Base-by-base conservation (phyloP, 2,113 vertebrate genomes). In the Zosterops hypoxanthus region DNA sequence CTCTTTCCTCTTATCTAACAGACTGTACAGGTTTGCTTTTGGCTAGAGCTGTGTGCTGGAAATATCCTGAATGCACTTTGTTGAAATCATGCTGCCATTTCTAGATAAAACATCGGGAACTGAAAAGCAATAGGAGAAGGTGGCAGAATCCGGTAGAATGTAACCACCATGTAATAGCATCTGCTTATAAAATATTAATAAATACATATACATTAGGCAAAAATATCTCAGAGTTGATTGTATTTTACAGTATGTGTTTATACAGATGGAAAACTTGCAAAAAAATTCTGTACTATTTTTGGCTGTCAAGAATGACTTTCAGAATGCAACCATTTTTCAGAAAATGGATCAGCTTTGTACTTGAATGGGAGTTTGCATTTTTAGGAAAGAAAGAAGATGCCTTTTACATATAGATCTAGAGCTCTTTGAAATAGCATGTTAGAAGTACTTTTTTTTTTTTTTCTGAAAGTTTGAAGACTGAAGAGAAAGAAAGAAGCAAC, bases 1-100 rank as follows among this genome's bases (percentile, higher is more conserved):
- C 60, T 55, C 1, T 84, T 72, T 66, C 33, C 28, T 80, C 63
- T 82, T 41, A 8, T 28, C 47, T 68, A 64, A 72, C 78, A 95
- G 36, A 76, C 73, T 69, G 29, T 59, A 33, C 53, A 86, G 41
- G 61, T 88, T 90, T 90, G 59, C 81, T 90, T 88, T 92, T 80
- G 59, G 75, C 89, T 93, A 36, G 9, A 80, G 53, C 55, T 63
- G 20, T 3, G 2, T 60, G 57, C 60, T 92, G 64, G 49, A 95
- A 91, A n/a, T 93, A 47, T 29, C 44, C n/a, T 2, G 14, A 71
- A 17, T 73, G 73, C 52, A 83, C 46, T 82, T 92, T 24, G 33
- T 56, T 88, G 72, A 83, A 94, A 66, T 91, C 28, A 49, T 64
- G 5, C 20, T 78, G 53, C 60, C 28, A 25, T 84, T 93, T 55